Conservation (phyloP, 2,888 invertebrate species). For the Pristionchus fissidentatus region DNA sequence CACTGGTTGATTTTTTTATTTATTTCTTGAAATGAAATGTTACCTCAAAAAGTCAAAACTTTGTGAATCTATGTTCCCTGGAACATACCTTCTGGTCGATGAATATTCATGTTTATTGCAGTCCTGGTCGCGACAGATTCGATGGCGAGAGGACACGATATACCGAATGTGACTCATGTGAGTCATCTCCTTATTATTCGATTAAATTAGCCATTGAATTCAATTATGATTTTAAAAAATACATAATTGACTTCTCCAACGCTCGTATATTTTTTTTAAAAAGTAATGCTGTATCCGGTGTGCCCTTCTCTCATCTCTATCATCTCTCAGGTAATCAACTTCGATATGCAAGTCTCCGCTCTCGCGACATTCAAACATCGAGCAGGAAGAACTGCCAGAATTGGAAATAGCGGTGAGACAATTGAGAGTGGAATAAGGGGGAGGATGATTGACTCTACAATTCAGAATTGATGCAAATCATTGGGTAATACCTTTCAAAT, state of each 20-base stretch:
- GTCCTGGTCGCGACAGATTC: constrained; percentile 46
- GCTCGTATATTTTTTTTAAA: too few species aligned
- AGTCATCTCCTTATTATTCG: neutral
- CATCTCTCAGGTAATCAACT: constrained; percentile 42
- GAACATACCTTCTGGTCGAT: too few species aligned
- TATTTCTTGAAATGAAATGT: too few species aligned
- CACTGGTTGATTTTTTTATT: too few species aligned
- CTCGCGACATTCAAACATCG: constrained; percentile 45
- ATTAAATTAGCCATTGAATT: too few species aligned
- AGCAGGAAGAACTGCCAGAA: constrained; percentile 39
- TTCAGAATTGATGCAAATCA: neutral
- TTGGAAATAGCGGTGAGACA: constrained; percentile 29
- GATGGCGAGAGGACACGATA: constrained; percentile 46
- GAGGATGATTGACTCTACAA: neutral
- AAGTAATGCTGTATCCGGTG: too few species aligned
- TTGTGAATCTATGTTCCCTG: too few species aligned
- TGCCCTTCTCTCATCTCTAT: neutral
- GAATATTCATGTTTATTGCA: too few species aligned
- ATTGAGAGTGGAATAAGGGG: neutral
- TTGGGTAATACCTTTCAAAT: neutral
- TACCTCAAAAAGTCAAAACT: too few species aligned
- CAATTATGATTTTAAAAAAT: neutral
- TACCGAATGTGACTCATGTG: constrained; percentile 43
- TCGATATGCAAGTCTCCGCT: neutral
- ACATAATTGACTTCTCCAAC: too few species aligned